These are phyloP conservation scores for Notolepis coatsorum DNA, from an alignment of 2,797 vertebrate species.

Conservation along the genomic window DNA sequence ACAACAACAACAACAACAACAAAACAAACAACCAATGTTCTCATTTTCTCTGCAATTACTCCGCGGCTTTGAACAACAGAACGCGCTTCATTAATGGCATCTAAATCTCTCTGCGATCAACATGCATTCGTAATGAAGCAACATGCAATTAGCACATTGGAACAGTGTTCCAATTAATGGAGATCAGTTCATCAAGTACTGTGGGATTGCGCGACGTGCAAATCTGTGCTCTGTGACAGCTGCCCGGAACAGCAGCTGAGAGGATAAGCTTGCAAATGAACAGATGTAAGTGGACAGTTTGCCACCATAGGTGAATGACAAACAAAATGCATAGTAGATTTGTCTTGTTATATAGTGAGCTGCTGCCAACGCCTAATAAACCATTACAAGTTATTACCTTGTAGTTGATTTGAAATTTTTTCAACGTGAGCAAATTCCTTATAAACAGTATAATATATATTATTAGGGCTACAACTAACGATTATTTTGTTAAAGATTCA, in stretches of 20 bases:
- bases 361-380: conserved; percentile 4
- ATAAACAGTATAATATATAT: no score
- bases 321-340: conserved; percentile 25
- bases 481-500: no score
- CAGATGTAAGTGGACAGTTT: conserved; percentile 68
- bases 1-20: no score
- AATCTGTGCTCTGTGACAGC: conserved; percentile 57
- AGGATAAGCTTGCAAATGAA: conserved; percentile 57
- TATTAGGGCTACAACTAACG: no score
- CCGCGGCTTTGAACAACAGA: conserved; percentile 41
- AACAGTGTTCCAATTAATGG: conserved; percentile 69
- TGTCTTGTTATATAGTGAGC: background rate
- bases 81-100: conserved; percentile 50
- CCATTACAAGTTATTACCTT: no score
- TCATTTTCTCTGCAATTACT: conserved; percentile 55
- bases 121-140: conserved; percentile 62
- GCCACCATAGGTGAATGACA: conserved; percentile 58
- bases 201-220: conserved; percentile 50
- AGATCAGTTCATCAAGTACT: conserved; percentile 71
- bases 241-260: conserved; percentile 55
- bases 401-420: no score
- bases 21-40: no score
- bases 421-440: no score
- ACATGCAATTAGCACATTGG: conserved; percentile 68
- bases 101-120: conserved; percentile 61